Evolutionary conservation across 2,888 invertebrate species (phyloP), one percentile per base, ranked within the genome.

Genomic region (Sisyra nigra): DNA sequence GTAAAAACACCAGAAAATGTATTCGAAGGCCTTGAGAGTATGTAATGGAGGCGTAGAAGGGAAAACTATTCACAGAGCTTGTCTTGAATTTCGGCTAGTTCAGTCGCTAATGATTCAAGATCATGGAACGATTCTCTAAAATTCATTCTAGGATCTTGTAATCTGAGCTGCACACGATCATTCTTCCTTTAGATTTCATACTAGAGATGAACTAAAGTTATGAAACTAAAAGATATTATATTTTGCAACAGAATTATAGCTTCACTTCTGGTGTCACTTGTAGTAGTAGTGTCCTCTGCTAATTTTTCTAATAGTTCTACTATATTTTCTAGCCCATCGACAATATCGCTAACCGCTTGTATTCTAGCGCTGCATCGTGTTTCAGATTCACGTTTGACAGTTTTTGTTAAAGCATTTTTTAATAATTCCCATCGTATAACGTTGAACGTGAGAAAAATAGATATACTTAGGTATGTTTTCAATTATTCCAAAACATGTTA

Each of bases 371-470:
- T 48, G 46, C 49, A 49, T 48, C 48, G 46, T 45, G 49, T 50
- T 42, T 48, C 49, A 36, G 47, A 49, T 42, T 49, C 46, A 45
- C 49, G 47, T 45, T 49, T 49, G 10, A 48, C 46, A 44, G 47
- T 46, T 46, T 45, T 46, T 18, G 35, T 44, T 36, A 46, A n/a
- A n/a, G n/a, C n/a, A n/a, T n/a, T n/a, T n/a, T n/a, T n/a, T n/a
- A n/a, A n/a, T n/a, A n/a, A n/a, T 45, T 46, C 46, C 46, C 44
- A 46, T 45, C 44, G 41, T n/a, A n/a, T 45, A 37, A 45, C 32
- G 46, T 46, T 37, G 46, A 46, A 45, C 44, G 46, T 46, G 46
- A 46, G 41, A 45, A 46, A 45, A 45, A 45, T 19, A 46, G 44
- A 46, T 45, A 46, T 37, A 45, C n/a, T n/a, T n/a, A n/a, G n/a